Evolutionary conservation across 2,797 vertebrate genomes (phyloP).

Genomic region (Artibeus jamaicensis): DNA sequence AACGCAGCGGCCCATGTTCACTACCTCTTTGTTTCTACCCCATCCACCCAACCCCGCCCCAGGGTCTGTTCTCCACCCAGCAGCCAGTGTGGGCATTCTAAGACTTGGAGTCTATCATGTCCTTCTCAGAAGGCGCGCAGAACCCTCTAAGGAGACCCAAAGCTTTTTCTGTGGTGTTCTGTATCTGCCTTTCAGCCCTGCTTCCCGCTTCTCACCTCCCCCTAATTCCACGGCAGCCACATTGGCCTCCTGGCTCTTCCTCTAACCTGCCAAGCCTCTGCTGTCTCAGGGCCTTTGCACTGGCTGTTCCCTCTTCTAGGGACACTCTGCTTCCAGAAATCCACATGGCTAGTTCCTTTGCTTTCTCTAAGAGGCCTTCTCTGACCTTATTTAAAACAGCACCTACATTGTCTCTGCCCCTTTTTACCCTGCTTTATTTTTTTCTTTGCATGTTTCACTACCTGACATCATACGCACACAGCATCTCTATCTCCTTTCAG

Average conservation of each 20-base stretch:
- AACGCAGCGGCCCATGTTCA: fast-evolving
- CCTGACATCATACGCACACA: fast-evolving
- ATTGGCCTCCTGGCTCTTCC: background rate
- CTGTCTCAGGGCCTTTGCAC: background rate
- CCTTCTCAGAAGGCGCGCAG: background rate
- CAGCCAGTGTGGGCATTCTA: background rate
- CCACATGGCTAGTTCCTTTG: background rate
- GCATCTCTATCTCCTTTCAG: background rate
- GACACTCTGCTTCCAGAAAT: background rate
- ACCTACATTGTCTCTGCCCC: background rate
- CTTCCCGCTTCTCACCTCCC: background rate
- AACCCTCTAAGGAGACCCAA: background rate
- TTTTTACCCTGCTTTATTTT: background rate
- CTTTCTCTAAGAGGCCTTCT: background rate
- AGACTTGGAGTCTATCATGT: background rate
- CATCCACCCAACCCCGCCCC: background rate
- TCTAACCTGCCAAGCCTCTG: background rate
- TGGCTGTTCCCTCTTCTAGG: background rate
- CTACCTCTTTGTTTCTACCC: background rate
- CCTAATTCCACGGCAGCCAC: too few relatives aligned
- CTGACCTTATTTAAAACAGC: background rate
- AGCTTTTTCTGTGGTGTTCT: background rate
- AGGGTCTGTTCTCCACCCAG: background rate
- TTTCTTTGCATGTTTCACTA: background rate
- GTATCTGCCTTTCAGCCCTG: background rate